phyloP scores from a whole-genome alignment of 1,140 invertebrate species.

The Zaprionus ghesquierei region DNA sequence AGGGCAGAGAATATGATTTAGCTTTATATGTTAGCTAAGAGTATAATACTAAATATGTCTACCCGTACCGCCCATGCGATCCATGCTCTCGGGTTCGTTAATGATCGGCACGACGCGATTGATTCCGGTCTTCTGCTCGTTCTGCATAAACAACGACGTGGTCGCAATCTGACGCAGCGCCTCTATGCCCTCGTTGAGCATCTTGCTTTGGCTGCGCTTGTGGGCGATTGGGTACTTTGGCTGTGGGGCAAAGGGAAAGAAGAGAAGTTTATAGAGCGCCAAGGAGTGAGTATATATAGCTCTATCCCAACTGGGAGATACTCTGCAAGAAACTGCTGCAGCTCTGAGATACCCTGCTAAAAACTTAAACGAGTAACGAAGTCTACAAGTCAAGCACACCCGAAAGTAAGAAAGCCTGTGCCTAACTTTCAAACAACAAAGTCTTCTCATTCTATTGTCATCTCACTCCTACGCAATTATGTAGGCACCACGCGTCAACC shows the following conservation, averaged over 20 bases:
- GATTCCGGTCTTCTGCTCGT: constrained; percentile 72
- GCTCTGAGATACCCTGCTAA: too few species aligned
- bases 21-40: background rate
- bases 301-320: too few species aligned
- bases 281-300: too few species aligned
- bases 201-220: constrained; percentile 80
- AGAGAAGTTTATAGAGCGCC: background rate
- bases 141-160: constrained; percentile 82
- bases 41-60: background rate
- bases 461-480: too few species aligned
- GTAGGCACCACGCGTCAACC: too few species aligned
- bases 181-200: constrained; percentile 82
- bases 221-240: constrained; percentile 77
- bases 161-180: constrained; percentile 82
- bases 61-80: constrained; percentile 39
- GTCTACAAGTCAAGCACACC: too few species aligned
- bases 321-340: too few species aligned
- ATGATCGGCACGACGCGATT: constrained; percentile 81
- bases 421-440: too few species aligned
- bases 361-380: too few species aligned
- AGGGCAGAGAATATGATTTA: background rate
- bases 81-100: constrained; percentile 70
- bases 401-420: too few species aligned
- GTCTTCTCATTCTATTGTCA: too few species aligned
- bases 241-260: constrained; percentile 21